Evolutionary conservation across 2,888 invertebrate genomes (phyloP), one percentile per base, ranked within the genome.

Genomic region (Geotrupes spiniger): DNA sequence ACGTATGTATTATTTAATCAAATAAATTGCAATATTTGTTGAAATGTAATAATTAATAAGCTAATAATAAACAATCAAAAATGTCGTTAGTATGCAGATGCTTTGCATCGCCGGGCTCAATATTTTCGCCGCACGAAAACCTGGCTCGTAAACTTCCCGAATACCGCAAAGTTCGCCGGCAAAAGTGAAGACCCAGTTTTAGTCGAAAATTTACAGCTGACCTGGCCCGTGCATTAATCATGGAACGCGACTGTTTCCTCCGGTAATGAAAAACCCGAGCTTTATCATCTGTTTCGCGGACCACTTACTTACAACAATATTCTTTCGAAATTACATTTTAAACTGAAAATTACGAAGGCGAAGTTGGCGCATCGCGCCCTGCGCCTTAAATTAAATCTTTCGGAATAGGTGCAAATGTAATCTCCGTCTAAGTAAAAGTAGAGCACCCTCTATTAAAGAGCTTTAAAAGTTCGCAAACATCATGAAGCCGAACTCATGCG

Each of bases 241-340:
- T 59, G 49, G 59, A 61, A 61, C 58, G 61, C 52, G 59, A 56
- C 61, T 57, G 58, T 12, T 61, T 59, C 54, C 27, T 15, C 11
- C 38, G 38, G 43, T 63, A 64, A 65, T 64, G 65, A 63, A 65
- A 65, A 64, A 63, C 61, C 59, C 53, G 56, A 59, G 58, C 60
- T 63, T 63, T 64, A 65, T 65, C 64, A 63, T 63, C 63, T 62
- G 63, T 59, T 63, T 63, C 59, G 61, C 63, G 61, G 62, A 51
- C 60, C 62, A 61, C 59, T 65, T 60, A 57, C 57, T 58, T 57
- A 51, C 60, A 58, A 65, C 62, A 62, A 62, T 61, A 62, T 62
- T 62, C 59, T 56, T 56, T 55, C 45, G 52, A 58, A 63, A 61
- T 61, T 61, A 54, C 39, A 50, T 51, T 56, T 53, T 40, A 51